Evolutionary conservation across 2,113 vertebrate species (phyloP).

Genomic region (Odocoileus hemionus): DNA sequence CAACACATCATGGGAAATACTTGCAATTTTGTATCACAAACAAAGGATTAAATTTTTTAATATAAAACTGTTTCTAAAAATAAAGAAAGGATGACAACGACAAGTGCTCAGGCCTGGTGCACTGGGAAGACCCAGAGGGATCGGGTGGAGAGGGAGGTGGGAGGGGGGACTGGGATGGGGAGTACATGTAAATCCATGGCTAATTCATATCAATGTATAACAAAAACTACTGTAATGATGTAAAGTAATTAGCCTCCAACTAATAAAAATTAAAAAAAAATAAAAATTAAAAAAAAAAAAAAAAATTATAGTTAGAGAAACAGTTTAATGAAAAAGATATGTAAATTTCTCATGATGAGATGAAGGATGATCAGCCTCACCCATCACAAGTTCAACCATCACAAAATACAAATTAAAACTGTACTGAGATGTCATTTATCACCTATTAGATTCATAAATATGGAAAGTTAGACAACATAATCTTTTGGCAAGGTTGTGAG

Average conservation of each 20-base stretch:
- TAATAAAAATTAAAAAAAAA: too few species aligned
- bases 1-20: background rate
- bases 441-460: background rate
- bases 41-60: background rate
- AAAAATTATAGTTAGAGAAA: background rate
- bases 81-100: background rate
- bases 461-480: background rate
- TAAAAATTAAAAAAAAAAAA: too few species aligned
- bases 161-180: too few species aligned
- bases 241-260: too few species aligned
- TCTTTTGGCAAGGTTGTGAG: background rate
- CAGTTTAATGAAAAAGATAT: background rate
- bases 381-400: background rate
- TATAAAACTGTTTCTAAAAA: background rate
- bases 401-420: background rate
- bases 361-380: background rate
- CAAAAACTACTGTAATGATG: too few species aligned
- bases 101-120: too few species aligned
- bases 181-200: too few species aligned
- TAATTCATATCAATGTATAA: too few species aligned
- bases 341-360: background rate
- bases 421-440: background rate
- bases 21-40: background rate
- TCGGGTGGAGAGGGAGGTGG: too few species aligned
- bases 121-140: too few species aligned